Evolutionary conservation across 2,113 vertebrate species (phyloP).

Genomic region (Ptyas mucosa): DNA sequence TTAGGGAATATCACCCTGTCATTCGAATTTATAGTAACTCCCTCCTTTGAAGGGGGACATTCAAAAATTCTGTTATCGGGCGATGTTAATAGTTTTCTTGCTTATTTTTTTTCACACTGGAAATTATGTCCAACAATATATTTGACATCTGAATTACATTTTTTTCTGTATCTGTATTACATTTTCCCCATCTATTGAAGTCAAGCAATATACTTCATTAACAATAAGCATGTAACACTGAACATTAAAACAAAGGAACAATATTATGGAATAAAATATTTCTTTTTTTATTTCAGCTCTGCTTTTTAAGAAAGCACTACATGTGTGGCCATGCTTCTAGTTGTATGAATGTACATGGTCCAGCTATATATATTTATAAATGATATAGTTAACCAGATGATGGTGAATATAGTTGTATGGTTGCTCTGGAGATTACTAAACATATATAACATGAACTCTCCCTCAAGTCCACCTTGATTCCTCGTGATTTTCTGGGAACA

Average conservation of each 20-base stretch:
- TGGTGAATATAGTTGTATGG: neutral
- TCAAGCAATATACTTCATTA: neutral
- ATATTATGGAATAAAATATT: neutral
- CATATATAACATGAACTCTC: neutral
- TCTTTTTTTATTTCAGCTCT: neutral
- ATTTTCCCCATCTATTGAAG: conserved; percentile 15
- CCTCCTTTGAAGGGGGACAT: conserved; percentile 51
- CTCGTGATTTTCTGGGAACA: neutral
- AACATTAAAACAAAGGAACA: neutral
- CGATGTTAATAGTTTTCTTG: conserved; percentile 52
- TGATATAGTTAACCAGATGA: neutral
- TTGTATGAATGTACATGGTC: neutral
- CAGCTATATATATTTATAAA: no score
- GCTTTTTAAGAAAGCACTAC: neutral
- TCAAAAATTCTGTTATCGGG: conserved; percentile 52
- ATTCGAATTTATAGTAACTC: conserved; percentile 48
- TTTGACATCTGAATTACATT: conserved; percentile 26
- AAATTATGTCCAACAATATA: conserved; percentile 19
- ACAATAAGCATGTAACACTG: conserved; percentile 10
- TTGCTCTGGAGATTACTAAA: neutral
- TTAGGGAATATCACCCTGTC: conserved; percentile 51
- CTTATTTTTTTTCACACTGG: conserved; percentile 27
- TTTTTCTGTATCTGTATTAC: neutral
- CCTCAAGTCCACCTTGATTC: neutral
- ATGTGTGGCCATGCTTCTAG: neutral